Percentiles rank a stretch among this genome's conserved stretches.
Evolutionary conservation across 1,140 invertebrate genomes (phyloP).

Genomic region (Olivierus martensii): DNA sequence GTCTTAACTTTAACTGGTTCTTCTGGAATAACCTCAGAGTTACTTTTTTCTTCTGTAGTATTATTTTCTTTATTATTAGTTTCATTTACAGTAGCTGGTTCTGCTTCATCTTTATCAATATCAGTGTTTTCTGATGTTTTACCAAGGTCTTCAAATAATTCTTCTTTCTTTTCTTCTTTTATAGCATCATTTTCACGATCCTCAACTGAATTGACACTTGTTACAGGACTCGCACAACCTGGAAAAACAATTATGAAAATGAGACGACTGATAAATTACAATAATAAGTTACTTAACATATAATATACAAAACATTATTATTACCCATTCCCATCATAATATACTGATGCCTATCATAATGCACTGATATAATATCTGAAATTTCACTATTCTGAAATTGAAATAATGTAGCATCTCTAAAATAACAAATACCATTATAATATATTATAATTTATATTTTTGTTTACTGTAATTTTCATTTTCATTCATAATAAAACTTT

Average conservation of each 20-base stretch:
- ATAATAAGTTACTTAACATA: neutral
- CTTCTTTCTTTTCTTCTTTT: conserved; percentile 33
- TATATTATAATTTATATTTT: no score
- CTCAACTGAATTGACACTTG: conserved; percentile 18
- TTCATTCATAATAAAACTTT: no score
- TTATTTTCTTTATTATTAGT: no score
- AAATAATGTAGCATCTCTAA: no score
- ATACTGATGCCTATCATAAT: no score
- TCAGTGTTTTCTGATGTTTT: conserved; percentile 1
- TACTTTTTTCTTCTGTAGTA: conserved; percentile 8
- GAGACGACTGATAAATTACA: neutral
- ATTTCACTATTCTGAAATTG: no score
- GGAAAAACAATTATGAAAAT: neutral
- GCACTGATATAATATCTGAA: neutral
- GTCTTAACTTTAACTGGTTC: conserved; percentile 3
- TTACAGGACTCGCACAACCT: conserved; percentile 14
- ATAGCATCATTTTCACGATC: conserved; percentile 17
- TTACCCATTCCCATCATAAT: no score
- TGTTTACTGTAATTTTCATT: no score
- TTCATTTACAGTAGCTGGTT: neutral
- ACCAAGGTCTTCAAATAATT: neutral
- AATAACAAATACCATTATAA: no score
- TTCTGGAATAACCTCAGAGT: conserved; percentile 14
- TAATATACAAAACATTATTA: neutral
- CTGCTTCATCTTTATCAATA: neutral